Evolutionary conservation across 1,140 invertebrate genomes (phyloP).

Genomic region (Achroia grisella): DNA sequence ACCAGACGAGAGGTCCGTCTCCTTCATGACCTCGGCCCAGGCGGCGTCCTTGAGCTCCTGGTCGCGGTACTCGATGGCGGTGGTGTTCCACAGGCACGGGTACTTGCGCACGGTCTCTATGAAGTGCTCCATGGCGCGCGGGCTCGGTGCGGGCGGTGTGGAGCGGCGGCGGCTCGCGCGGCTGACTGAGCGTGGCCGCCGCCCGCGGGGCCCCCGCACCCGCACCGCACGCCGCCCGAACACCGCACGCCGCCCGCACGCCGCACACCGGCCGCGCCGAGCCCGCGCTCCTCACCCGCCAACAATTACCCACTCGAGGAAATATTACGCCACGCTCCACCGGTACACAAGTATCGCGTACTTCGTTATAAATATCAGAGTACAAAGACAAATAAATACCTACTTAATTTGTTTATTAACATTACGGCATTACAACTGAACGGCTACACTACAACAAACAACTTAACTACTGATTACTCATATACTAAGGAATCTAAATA

Average conservation of each 20-base stretch:
- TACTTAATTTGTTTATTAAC: too few species aligned
- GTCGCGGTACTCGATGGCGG: conserved; percentile 60
- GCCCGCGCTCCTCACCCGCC: neutral
- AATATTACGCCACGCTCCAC: too few species aligned
- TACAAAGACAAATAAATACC: too few species aligned
- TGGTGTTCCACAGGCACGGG: conserved; percentile 64
- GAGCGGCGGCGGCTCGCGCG: conserved; percentile 12
- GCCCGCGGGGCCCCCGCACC: conserved; percentile 3
- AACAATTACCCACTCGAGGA: too few species aligned
- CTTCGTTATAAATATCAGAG: too few species aligned
- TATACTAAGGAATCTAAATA: too few species aligned
- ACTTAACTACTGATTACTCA: too few species aligned
- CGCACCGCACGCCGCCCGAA: neutral
- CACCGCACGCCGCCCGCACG: neutral
- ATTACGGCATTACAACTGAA: too few species aligned
- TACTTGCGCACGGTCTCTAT: conserved; percentile 59
- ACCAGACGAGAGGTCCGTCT: conserved; percentile 60
- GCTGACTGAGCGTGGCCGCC: conserved; percentile 13
- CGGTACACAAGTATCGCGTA: too few species aligned
- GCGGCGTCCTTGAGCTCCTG: conserved; percentile 65
- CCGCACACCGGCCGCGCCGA: neutral
- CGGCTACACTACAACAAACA: too few species aligned
- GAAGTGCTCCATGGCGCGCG: conserved; percentile 49
- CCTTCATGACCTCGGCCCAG: conserved; percentile 63
- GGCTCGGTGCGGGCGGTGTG: conserved; percentile 12